Percentiles rank a stretch among this genome's conserved stretches.
phyloP scores from a whole-genome alignment of 2,113 vertebrate species.

The Vidua macroura region DNA sequence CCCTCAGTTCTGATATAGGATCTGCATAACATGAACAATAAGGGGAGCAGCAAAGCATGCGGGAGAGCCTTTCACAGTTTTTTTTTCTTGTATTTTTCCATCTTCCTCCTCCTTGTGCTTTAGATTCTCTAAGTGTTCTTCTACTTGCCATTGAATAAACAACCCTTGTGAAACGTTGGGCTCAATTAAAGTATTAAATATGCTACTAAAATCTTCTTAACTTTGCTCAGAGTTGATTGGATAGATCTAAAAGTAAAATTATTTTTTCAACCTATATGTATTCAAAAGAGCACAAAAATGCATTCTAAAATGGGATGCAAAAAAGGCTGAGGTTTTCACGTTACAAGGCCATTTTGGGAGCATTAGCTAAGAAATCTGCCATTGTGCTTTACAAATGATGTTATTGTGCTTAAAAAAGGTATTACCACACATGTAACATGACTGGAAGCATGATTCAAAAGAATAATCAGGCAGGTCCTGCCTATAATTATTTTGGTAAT shows the following conservation, averaged over 20 bases:
- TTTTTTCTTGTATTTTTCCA: not conserved
- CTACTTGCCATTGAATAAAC: not conserved
- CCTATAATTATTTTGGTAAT: not conserved
- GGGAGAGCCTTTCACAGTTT: not conserved
- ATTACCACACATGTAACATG: not conserved
- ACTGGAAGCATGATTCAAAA: not conserved
- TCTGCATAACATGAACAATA: not conserved
- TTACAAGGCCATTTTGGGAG: not conserved
- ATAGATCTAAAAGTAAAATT: not conserved
- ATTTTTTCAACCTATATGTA: not conserved
- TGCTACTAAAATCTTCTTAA: not conserved
- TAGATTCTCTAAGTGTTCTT: not conserved
- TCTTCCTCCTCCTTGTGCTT: not conserved
- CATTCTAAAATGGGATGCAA: not conserved
- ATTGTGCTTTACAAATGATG: not conserved
- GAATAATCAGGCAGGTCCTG: not conserved
- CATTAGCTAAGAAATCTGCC: not conserved
- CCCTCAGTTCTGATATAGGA: not conserved
- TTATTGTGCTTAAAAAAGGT: not conserved
- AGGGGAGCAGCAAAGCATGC: not conserved
- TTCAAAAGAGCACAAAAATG: not conserved
- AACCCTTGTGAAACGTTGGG: not conserved
- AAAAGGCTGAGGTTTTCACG: not conserved
- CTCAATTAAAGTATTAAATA: not conserved
- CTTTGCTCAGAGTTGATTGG: not conserved